phyloP scores from a whole-genome alignment of 2,797 vertebrate genomes.

The Hydrocynus forskahlii region DNA sequence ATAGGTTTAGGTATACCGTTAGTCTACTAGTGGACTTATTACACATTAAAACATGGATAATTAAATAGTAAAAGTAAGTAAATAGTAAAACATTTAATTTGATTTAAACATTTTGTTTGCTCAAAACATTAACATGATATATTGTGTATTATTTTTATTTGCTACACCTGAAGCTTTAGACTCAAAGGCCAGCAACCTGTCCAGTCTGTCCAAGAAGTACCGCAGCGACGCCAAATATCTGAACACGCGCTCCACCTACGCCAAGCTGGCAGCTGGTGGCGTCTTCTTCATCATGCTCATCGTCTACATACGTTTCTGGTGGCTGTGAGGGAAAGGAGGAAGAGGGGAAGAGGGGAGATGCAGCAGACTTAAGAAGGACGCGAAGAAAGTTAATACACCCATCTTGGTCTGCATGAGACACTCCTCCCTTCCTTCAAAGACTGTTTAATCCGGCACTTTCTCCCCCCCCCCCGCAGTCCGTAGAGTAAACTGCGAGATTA shows the following conservation, averaged over 20 bases:
- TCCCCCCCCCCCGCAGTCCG: conserved; percentile 57
- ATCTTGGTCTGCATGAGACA: conserved; percentile 61
- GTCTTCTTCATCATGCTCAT: conserved; percentile 99
- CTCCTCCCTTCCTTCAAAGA: conserved; percentile 58
- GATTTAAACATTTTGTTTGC: too few species aligned
- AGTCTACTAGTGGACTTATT: too few species aligned
- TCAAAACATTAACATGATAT: too few species aligned
- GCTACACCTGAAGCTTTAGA: conserved; percentile 83
- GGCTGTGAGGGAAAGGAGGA: conserved; percentile 84
- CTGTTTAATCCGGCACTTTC: conserved; percentile 62
- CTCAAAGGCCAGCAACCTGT: conserved; percentile 96
- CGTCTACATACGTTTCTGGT: conserved; percentile 98
- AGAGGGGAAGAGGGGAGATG: conserved; percentile 3
- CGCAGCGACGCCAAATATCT: conserved; percentile 96
- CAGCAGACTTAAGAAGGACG: conserved; percentile 1
- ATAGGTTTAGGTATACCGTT: too few species aligned
- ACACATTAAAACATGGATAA: too few species aligned
- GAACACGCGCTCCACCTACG: conserved; percentile 98
- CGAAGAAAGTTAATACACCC: conserved; percentile 48
- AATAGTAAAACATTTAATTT: too few species aligned
- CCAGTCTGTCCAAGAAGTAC: conserved; percentile 97
- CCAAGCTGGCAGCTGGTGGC: conserved; percentile 93
- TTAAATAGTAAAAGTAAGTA: too few species aligned
- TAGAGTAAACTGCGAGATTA: conserved; percentile 49
- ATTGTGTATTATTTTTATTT: background rate